Evolutionary conservation across 2,888 invertebrate species (phyloP), one percentile per base, ranked within the genome.

Genomic region (Argyra leucocephala): DNA sequence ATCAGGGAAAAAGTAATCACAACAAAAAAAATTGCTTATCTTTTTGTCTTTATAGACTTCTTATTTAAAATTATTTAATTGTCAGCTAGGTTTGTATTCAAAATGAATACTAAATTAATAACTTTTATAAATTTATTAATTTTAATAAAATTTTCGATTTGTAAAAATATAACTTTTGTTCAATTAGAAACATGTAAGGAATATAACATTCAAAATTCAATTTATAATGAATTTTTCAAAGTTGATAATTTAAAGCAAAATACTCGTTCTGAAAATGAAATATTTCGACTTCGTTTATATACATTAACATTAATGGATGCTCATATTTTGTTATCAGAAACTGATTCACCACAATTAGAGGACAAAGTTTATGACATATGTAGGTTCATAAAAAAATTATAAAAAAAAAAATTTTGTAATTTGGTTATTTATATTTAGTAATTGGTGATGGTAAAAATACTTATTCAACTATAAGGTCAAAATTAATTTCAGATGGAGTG

Each of bases 361-460:
- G 86, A 85, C 72, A 81, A 84, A 0, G 87, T 87, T 0, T 89
- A 89, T 76, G 88, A 89, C 79, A 85, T 89, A 61, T 88, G 78
- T 77, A 71, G 70, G 12, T 22, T 23, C 12, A 37, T 37, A 23
- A 5, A 23, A 37, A 23, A 37, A 10, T 23, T 12, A 59, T 61
- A 0, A 18, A 36, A 22, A 21, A 63, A 23, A 26, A 64, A 15
- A 15, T 37, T 36, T 48, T 59, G 61, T 62, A 23, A 63, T 65
- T 62, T 12, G 18, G 26, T 66, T 23, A 22, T 63, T 9, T 65
- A 36, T 36, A 48, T 59, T 23, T 67, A 79, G 79, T 88, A 64
- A 82, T 89, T 24, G 89, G 89, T 12, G 89, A 88, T 10, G 89
- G 88, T 5, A 82, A 81, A n/a, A 89, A 89, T 75, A 83, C 83